Conservation (phyloP, 64 coral and sea anemone genomes). For the Porites lutea region DNA sequence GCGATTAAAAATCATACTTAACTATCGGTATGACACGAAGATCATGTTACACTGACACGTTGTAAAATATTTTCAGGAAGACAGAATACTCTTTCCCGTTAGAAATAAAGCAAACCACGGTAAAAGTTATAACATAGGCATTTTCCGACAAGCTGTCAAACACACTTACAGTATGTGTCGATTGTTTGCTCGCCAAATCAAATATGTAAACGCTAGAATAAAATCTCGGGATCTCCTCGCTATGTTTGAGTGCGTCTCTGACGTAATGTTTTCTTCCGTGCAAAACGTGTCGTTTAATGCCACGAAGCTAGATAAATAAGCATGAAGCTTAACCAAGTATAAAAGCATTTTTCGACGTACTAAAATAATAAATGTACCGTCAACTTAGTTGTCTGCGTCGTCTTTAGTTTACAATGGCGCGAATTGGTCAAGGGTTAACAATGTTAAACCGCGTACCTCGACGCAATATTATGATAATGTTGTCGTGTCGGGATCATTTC, state of each 20-base stretch:
- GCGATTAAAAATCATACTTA: too few relatives aligned
- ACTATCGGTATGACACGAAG: not conserved
- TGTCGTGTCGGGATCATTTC: too few relatives aligned
- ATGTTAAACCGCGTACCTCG: not conserved
- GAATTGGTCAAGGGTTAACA: conserved; percentile 4
- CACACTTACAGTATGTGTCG: not conserved
- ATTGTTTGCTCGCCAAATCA: not conserved
- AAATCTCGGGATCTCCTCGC: too few relatives aligned
- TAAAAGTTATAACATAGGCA: not conserved
- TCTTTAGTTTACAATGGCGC: not conserved
- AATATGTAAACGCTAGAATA: not conserved
- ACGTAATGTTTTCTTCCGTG: not conserved
- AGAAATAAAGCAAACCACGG: too few relatives aligned
- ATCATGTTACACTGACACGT: not conserved
- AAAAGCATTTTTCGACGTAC: not conserved
- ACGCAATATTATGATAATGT: too few relatives aligned
- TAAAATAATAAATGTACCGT: not conserved
- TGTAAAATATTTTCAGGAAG: not conserved
- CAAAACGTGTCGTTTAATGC: not conserved
- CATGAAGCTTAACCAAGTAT: not conserved
- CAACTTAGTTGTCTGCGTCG: not conserved
- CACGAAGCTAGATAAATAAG: not conserved
- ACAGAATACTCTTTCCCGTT: too few relatives aligned
- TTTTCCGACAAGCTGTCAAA: not conserved
- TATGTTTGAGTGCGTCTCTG: not conserved